Conservation (phyloP, 2,888 invertebrate species). For the Latheticus oryzae region DNA sequence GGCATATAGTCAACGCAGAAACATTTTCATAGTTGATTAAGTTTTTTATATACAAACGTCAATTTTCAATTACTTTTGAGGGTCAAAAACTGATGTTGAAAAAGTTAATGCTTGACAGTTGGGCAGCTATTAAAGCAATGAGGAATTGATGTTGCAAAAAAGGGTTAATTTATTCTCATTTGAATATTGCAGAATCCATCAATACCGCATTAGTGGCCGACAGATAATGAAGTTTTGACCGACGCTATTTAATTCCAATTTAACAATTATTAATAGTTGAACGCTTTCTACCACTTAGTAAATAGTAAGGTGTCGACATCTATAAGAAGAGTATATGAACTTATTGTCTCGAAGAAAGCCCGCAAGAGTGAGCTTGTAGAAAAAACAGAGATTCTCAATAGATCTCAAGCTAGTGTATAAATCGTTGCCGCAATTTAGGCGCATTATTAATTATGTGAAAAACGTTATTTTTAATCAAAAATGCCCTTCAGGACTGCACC, state of each 20-base stretch:
- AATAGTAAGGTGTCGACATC: conserved; percentile 12
- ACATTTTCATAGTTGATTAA: conserved; percentile 10
- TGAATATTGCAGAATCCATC: conserved; percentile 26
- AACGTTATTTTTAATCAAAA: conserved; percentile 15
- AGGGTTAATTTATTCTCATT: conserved; percentile 25
- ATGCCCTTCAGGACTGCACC: conserved; percentile 2
- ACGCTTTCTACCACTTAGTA: neutral
- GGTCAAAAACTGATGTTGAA: conserved; percentile 4
- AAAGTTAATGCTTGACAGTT: no score
- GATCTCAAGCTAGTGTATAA: conserved; percentile 1
- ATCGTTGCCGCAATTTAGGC: conserved; percentile 18
- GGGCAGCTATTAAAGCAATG: conserved; percentile 41
- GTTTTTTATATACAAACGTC: no score
- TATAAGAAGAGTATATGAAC: neutral
- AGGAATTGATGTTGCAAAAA: conserved; percentile 43
- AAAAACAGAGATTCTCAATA: conserved; percentile 27
- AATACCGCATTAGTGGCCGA: conserved; percentile 23
- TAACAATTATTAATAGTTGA: conserved; percentile 15
- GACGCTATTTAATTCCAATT: conserved; percentile 27
- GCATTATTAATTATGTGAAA: conserved; percentile 3
- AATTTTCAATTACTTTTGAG: no score
- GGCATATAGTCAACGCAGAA: conserved; percentile 14
- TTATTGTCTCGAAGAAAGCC: neutral
- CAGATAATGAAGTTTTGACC: conserved; percentile 32
- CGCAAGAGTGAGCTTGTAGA: conserved; percentile 7